Evolutionary conservation across 2,113 vertebrate genomes (phyloP).

Genomic region (Reinhardtius hippoglossoides): DNA sequence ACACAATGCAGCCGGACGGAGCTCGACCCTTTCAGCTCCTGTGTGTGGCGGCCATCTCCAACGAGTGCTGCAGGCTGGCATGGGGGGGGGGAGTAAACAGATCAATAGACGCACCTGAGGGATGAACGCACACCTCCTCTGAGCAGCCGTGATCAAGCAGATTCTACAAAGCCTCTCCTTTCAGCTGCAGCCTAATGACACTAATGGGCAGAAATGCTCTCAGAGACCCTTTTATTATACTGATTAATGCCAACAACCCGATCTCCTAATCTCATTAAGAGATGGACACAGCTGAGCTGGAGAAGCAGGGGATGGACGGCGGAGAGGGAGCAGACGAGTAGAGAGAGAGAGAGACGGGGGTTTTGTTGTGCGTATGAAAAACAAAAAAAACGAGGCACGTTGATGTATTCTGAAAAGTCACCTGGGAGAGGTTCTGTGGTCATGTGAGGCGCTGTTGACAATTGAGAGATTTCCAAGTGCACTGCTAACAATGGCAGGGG

Average conservation of each 20-base stretch:
- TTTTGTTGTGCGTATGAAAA: too few relatives aligned
- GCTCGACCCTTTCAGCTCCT: slow-evolving; percentile 45
- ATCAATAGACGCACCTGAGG: slow-evolving; percentile 76
- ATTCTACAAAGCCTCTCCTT: slow-evolving; percentile 61
- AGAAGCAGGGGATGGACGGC: slow-evolving; percentile 28
- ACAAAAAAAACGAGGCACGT: background rate
- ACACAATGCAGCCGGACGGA: slow-evolving; percentile 37
- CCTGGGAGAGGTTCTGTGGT: slow-evolving; percentile 11
- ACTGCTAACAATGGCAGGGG: too few relatives aligned
- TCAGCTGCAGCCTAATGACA: slow-evolving; percentile 72
- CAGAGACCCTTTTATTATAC: slow-evolving; percentile 74
- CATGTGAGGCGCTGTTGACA: slow-evolving; percentile 19
- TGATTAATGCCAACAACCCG: slow-evolving; percentile 74
- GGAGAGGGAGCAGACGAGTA: slow-evolving; percentile 19
- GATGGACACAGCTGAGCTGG: slow-evolving; percentile 58
- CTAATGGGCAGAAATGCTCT: slow-evolving; percentile 75
- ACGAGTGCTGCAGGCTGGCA: slow-evolving; percentile 48
- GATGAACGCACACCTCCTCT: slow-evolving; percentile 63
- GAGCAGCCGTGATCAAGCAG: slow-evolving; percentile 53
- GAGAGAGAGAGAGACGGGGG: background rate
- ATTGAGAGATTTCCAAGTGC: too few relatives aligned
- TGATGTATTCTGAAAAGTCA: slow-evolving; percentile 39
- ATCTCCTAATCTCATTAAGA: slow-evolving; percentile 77
- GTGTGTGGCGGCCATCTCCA: slow-evolving; percentile 49
- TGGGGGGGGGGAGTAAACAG: slow-evolving; percentile 74